These are phyloP conservation scores for Anoplolepis gracilipes DNA, from an alignment of 1,140 invertebrate species.

Conservation along the genomic window DNA sequence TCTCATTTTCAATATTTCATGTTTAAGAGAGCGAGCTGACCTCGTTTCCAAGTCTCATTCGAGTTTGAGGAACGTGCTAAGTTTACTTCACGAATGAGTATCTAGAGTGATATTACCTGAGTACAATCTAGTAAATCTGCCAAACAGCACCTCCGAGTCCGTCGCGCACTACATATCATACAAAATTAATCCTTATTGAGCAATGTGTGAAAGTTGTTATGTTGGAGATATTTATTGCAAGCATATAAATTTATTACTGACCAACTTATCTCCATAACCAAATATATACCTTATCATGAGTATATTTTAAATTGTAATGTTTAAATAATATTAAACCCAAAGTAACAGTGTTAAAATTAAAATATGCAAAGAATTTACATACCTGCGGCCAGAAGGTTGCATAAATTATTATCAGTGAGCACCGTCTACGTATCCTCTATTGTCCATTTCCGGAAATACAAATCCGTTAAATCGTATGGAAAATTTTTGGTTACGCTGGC, in stretches of 20 bases:
- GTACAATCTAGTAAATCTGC: conserved; percentile 1
- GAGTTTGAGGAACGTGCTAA: conserved; percentile 17
- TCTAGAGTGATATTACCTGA: not conserved
- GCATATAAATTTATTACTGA: too few relatives aligned
- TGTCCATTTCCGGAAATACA: conserved; percentile 65
- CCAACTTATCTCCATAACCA: too few relatives aligned
- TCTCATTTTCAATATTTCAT: conserved; percentile 15
- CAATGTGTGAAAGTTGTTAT: too few relatives aligned
- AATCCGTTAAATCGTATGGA: conserved; percentile 74
- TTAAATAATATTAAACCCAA: not conserved
- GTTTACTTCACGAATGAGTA: not conserved
- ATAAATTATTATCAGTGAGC: conserved; percentile 5
- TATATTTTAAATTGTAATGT: too few relatives aligned
- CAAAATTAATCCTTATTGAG: not conserved
- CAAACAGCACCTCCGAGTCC: not conserved
- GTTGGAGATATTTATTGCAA: too few relatives aligned
- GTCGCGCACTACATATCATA: not conserved
- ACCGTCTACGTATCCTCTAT: not conserved
- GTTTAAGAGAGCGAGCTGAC: not conserved
- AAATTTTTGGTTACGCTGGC: conserved; percentile 72
- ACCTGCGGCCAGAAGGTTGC: not conserved
- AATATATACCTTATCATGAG: too few relatives aligned
- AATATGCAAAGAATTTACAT: not conserved
- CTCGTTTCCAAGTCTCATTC: not conserved
- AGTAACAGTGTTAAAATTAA: not conserved